A percentile compares a stretch with the other conserved stretches of the same genome.
phyloP scores from a whole-genome alignment of 1,140 invertebrate genomes.

The Ceratoteleas bidentatus region DNA sequence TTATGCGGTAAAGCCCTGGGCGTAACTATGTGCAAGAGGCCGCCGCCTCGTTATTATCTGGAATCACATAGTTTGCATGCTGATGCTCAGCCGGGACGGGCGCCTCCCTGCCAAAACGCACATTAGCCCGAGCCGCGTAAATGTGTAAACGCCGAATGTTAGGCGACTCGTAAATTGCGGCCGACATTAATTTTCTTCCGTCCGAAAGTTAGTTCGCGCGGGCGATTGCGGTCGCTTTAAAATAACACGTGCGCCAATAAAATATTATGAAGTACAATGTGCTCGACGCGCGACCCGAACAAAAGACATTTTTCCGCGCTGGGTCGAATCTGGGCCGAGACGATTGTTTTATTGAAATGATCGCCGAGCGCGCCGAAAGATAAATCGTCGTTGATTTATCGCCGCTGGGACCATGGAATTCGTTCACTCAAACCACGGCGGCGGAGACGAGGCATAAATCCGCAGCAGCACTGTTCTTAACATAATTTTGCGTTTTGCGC shows the following conservation, averaged over 20 bases:
- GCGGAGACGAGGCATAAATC: too few species aligned
- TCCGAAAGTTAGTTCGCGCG: constrained; percentile 33
- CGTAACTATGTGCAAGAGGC: constrained; percentile 22
- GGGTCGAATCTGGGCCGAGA: constrained; percentile 38
- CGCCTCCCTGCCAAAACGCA: constrained; percentile 13
- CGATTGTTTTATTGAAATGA: constrained; percentile 61
- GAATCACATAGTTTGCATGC: constrained; percentile 36
- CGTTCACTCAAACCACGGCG: too few species aligned
- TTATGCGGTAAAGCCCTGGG: constrained; percentile 30
- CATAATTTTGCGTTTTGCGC: too few species aligned
- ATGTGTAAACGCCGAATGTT: constrained; percentile 49
- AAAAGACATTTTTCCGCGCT: constrained; percentile 30
- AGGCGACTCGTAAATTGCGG: constrained; percentile 48
- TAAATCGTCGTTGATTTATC: constrained; percentile 47
- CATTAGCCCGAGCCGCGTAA: constrained; percentile 33
- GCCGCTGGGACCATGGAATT: not conserved
- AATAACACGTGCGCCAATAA: constrained; percentile 44
- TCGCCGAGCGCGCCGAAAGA: constrained; percentile 35
- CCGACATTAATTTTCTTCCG: constrained; percentile 57
- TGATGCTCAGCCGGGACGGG: constrained; percentile 3
- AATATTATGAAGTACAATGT: constrained; percentile 37
- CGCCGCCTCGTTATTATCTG: constrained; percentile 34
- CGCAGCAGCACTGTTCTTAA: too few species aligned
- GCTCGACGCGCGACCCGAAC: constrained; percentile 44
- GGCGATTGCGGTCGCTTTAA: constrained; percentile 10